Base-by-base conservation (phyloP, 2,113 vertebrate genomes). In the Scopus umbretta region DNA sequence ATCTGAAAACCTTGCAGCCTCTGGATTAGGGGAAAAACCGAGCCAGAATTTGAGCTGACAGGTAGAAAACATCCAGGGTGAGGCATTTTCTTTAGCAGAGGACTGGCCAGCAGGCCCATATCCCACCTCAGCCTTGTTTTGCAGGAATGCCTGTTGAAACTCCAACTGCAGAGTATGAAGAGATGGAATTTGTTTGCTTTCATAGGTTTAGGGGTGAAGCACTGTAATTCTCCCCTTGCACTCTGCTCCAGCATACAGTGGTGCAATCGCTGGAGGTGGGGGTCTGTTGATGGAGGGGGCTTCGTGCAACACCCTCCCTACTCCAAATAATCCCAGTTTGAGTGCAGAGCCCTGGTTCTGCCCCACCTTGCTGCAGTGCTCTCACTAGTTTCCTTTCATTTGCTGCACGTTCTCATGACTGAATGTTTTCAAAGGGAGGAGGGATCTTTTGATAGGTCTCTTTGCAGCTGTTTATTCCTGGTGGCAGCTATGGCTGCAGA, bases 161-260 rank as follows among this genome's bases (percentile, higher is more conserved):
- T 43, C 10, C 45, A 16, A 0, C 5, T 79, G 5, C 0, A 9
- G 32, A n/a, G 50, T 3, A 2, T 1, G 13, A 32, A 47, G 42
- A 40, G 65, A 26, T 5, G 25, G 14, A 26, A 65, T 30, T 38
- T 27, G 36, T 79, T 70, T 49, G 45, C 11, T 61, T 49, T 65
- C 13, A 5, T 4, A 20, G 27, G 10, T 3, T 80, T 10, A 5
- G 45, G 40, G 26, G 22, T n/a, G 70, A 40, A 72, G 27, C 3
- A 1, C 29, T 2, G 2, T 6, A 7, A 23, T 14, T 42, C 34
- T 45, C 36, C 7, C 32, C 14, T 14, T 13, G n/a, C 4, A 3
- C 12, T 53, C 59, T 40, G 43, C 66, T 42, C 38, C 67, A 20
- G 62, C 1, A 27, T 18, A 1, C 14, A 1, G 43, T 6, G 42